Base-by-base conservation (phyloP, 2,113 vertebrate species). In the Cariama cristata region DNA sequence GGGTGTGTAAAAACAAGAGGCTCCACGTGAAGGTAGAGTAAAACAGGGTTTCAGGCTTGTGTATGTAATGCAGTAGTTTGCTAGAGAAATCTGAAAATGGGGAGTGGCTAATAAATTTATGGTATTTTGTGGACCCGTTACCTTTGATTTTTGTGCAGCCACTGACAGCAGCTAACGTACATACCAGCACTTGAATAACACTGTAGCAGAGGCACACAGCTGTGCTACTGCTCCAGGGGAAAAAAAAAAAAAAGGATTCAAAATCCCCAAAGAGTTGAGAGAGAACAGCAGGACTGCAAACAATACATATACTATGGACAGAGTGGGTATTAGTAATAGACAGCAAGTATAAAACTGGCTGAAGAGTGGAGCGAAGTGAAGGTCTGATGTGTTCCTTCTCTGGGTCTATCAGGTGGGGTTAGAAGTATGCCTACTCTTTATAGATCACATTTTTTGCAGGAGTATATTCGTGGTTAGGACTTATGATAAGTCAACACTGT, bases 281-380 rank as follows among this genome's bases (percentile, higher is more conserved):
- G 47, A 56, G 35, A 71, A 55, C 23, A 71, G 80, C n/a, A 55
- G 47, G 30, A 40, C 27, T 55, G 63, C 38, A 33, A 75, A 75
- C 38, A 16, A 17, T 6, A 20, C 2, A 6, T 9, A 17, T 5
- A 1, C n/a, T 32, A 14, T 8, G 26, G 9, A 38, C 9, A 66
- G 5, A 23, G 8, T 10, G 12, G 9, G 20, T 50, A 44, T 27
- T 21, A 47, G 4, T n/a, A 73, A 45, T 10, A 73, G 5, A 18
- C 5, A 10, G 8, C 33, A 69, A 62, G 5, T 33, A 23, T 23
- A 40, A 80, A 84, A 53, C 6, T 32, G 13, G 32, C 3, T 77
- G 42, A 40, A 7, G 14, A 84, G 21, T 11, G 6, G 24, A 75
- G 22, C 26, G 30, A 35, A 83, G 24, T 7, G 19, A 64, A 73